Conservation (phyloP, 2,888 invertebrate genomes). For the Hipparchia semele region DNA sequence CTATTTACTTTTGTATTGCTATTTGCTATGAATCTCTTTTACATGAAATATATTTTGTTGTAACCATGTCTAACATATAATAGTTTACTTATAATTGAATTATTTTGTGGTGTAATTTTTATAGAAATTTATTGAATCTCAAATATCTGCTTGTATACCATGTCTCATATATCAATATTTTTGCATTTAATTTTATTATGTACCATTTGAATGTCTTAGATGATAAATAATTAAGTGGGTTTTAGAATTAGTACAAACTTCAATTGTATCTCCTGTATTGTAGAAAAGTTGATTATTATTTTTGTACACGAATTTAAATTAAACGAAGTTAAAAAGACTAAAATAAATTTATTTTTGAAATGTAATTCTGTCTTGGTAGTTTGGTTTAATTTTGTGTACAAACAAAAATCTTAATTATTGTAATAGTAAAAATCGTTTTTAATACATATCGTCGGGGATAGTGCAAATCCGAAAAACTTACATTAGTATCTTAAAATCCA, state of each 20-base stretch:
- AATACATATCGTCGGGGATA: not conserved
- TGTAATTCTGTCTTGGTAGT: not conserved
- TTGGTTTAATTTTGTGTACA: not conserved
- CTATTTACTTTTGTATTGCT: slow-evolving; percentile 4
- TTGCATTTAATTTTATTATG: slow-evolving; percentile 6
- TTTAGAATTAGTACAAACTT: slow-evolving; percentile 1
- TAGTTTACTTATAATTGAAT: not conserved
- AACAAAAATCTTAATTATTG: not conserved
- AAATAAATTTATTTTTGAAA: not conserved
- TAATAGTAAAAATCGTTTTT: not conserved
- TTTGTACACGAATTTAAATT: too few species aligned
- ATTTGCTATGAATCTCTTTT: slow-evolving; percentile 9
- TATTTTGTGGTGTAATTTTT: not conserved
- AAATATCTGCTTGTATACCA: not conserved
- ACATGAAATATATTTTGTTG: not conserved
- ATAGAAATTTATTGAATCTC: slow-evolving; percentile 8
- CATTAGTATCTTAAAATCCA: too few species aligned
- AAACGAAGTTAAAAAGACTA: not conserved
- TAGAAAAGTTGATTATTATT: not conserved
- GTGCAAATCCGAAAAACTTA: too few species aligned
- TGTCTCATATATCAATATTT: not conserved
- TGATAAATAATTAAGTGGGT: not conserved
- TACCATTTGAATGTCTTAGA: not conserved
- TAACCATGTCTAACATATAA: too few species aligned
- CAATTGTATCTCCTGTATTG: not conserved